Evolutionary conservation across 2,888 invertebrate species (phyloP).

Genomic region (Willowsia nigromaculata): DNA sequence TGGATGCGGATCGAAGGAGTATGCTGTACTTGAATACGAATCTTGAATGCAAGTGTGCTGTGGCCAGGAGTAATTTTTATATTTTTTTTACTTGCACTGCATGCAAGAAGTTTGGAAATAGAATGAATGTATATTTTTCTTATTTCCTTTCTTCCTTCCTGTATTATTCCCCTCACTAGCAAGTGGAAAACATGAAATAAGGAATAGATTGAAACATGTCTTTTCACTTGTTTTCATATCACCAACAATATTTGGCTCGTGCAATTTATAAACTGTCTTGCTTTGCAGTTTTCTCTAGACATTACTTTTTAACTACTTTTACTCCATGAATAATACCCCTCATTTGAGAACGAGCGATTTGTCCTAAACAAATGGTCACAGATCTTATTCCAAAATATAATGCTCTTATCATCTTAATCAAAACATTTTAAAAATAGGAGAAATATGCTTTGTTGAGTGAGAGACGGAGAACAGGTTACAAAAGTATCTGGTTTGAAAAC

Average conservation of each 20-base stretch:
- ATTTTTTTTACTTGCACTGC: background rate
- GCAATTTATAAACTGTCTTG: too few species aligned
- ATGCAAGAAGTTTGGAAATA: background rate
- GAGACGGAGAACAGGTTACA: slow-evolving; percentile 1
- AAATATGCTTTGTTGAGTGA: background rate
- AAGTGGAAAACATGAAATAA: background rate
- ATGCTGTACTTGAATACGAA: background rate
- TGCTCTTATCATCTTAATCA: slow-evolving; percentile 48
- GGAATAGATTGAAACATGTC: background rate
- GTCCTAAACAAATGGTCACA: slow-evolving; percentile 46
- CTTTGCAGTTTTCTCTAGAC: too few species aligned
- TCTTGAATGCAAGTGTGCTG: background rate
- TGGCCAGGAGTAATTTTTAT: background rate
- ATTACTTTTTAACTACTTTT: too few species aligned
- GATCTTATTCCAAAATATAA: slow-evolving; percentile 33
- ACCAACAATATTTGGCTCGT: too few species aligned
- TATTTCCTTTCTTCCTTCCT: slow-evolving; percentile 47
- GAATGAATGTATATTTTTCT: slow-evolving; percentile 40
- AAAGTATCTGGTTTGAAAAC: background rate
- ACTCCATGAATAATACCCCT: too few species aligned
- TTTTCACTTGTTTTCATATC: background rate
- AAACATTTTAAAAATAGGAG: slow-evolving; percentile 38
- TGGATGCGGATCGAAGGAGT: background rate
- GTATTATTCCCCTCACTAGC: background rate
- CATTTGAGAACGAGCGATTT: too few species aligned